These are phyloP conservation scores for Muntiacus muntjak DNA, from an alignment of 2,113 vertebrate species.

Conservation along the genomic window DNA sequence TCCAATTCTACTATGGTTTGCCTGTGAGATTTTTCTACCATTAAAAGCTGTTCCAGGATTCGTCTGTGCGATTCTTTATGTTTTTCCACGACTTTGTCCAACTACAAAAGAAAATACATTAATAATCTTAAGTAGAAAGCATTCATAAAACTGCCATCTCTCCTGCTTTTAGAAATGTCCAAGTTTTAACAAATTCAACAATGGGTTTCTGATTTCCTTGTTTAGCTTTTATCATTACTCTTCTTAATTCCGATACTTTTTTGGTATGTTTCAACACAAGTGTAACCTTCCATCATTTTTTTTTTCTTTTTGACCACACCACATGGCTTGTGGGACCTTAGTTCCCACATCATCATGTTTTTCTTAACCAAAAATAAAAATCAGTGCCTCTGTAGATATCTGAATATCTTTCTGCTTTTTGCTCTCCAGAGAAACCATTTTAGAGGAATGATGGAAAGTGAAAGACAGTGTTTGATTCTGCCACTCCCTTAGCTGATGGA, in stretches of 20 bases:
- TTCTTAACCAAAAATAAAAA: not conserved
- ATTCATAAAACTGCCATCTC: not conserved
- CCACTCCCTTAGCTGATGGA: not conserved
- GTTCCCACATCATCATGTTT: not conserved
- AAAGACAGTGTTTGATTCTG: not conserved
- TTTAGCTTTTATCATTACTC: constrained; percentile 10
- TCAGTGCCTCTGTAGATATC: not conserved
- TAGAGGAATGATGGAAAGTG: not conserved
- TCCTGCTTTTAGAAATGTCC: not conserved
- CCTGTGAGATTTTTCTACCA: constrained; percentile 85
- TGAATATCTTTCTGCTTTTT: not conserved
- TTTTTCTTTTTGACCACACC: not conserved
- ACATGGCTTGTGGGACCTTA: not conserved
- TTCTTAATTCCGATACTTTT: not conserved
- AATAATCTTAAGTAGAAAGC: constrained; percentile 45
- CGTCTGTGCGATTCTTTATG: constrained; percentile 83
- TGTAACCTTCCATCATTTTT: not conserved
- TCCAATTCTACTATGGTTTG: constrained; percentile 83
- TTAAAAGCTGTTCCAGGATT: constrained; percentile 87
- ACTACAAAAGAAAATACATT: constrained; percentile 77
- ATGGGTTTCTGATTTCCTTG: not conserved
- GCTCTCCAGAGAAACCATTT: not conserved
- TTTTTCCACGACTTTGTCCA: constrained; percentile 86
- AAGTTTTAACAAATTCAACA: not conserved
- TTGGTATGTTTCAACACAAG: not conserved